These are phyloP conservation scores for Thryonomys swinderianus DNA, from an alignment of 2,113 vertebrate genomes.

Conservation along the genomic window DNA sequence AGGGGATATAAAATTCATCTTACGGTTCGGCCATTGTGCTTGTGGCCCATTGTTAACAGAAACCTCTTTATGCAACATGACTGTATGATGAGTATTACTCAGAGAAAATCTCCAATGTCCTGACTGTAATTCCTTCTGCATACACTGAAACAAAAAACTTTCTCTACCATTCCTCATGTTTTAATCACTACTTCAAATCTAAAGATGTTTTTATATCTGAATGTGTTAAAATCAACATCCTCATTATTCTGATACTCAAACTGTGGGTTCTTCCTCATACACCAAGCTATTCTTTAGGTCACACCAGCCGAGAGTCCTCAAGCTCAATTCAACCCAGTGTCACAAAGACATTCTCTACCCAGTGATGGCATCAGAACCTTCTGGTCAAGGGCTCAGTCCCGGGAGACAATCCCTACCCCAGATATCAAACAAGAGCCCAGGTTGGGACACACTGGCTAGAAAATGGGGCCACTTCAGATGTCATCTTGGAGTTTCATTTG, in stretches of 20 bases:
- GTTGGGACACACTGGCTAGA: not conserved
- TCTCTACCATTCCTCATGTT: not conserved
- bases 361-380: not conserved
- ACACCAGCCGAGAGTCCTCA: not conserved
- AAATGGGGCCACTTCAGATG: too few species aligned
- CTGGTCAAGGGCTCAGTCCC: not conserved
- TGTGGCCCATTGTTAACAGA: not conserved
- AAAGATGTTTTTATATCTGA: not conserved
- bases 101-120: conserved; percentile 5
- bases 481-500: not conserved
- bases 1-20: not conserved
- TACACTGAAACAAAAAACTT: not conserved
- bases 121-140: conserved; percentile 30
- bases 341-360: not conserved
- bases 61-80: not conserved
- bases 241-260: not conserved
- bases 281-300: not conserved
- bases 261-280: not conserved
- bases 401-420: not conserved
- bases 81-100: not conserved
- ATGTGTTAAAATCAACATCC: conserved; percentile 5
- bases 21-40: too few species aligned
- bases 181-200: conserved; percentile 10
- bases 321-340: not conserved
- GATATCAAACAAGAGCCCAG: not conserved